A percentile compares a stretch with the other conserved stretches of the same genome.
Evolutionary conservation across 2,888 invertebrate genomes (phyloP).

Genomic region (Rhaphigaster nebulosa): DNA sequence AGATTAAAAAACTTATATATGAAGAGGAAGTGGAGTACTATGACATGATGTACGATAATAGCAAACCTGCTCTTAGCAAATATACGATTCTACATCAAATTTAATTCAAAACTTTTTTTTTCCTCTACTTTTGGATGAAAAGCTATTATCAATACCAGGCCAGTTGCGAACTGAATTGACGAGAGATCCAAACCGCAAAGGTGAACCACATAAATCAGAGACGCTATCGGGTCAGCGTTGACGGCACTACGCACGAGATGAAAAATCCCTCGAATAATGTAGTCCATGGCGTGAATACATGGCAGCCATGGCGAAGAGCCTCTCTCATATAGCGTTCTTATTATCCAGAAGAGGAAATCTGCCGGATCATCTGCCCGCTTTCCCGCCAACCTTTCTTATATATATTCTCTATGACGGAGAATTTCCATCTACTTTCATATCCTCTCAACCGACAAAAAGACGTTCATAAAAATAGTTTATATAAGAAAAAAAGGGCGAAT

Average conservation of each 20-base stretch:
- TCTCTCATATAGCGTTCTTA: background rate
- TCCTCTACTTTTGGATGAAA: background rate
- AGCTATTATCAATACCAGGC: background rate
- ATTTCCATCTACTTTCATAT: slow-evolving; percentile 27
- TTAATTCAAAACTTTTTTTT: background rate
- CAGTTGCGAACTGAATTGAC: background rate
- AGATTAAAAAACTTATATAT: no score
- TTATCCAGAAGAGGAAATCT: background rate
- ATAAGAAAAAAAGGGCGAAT: background rate
- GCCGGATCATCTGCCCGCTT: slow-evolving; percentile 6
- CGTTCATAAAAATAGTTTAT: background rate
- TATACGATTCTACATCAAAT: background rate
- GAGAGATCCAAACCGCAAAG: background rate
- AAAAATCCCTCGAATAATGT: background rate
- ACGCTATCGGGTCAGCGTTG: background rate
- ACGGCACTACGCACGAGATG: background rate
- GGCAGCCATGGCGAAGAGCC: background rate
- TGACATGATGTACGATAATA: no score
- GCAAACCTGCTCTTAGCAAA: background rate
- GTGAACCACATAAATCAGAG: background rate
- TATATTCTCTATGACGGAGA: background rate
- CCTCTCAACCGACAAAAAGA: background rate
- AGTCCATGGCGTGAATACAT: slow-evolving; percentile 13
- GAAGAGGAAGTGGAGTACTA: no score
- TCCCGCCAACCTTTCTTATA: slow-evolving; percentile 18